Evolutionary conservation across 1,140 invertebrate species (phyloP).

Genomic region (Chrysomallon squamiferum): DNA sequence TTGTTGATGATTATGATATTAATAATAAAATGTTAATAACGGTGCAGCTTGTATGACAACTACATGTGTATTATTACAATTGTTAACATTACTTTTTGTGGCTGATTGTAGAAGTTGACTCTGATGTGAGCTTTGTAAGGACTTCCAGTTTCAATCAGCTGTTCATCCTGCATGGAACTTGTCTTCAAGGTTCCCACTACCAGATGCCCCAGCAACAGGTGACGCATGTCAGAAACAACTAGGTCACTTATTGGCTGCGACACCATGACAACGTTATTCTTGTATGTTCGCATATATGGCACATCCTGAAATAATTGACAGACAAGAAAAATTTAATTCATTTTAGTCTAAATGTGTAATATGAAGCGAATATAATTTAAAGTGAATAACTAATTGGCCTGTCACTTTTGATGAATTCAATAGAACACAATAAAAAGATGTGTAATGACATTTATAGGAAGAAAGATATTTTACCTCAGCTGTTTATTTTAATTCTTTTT

Average conservation of each 20-base stretch:
- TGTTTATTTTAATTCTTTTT: too few species aligned
- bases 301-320: constrained; percentile 19
- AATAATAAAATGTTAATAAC: too few species aligned
- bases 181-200: constrained; percentile 54
- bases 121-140: constrained; percentile 65
- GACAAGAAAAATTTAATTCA: neutral
- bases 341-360: too few species aligned
- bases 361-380: too few species aligned
- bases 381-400: too few species aligned
- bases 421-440: too few species aligned
- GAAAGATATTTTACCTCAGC: too few species aligned
- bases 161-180: constrained; percentile 57
- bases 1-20: too few species aligned
- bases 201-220: constrained; percentile 59
- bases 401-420: too few species aligned
- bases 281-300: neutral
- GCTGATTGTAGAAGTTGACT: constrained; percentile 70
- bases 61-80: too few species aligned
- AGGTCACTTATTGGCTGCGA: constrained; percentile 28
- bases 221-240: constrained; percentile 30
- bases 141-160: constrained; percentile 64
- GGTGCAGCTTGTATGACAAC: too few species aligned
- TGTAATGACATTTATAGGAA: too few species aligned
- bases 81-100: constrained; percentile 59
- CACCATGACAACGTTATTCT: constrained; percentile 36